Conservation (phyloP, 2,888 invertebrate species). For the Harpalus rubripes region DNA sequence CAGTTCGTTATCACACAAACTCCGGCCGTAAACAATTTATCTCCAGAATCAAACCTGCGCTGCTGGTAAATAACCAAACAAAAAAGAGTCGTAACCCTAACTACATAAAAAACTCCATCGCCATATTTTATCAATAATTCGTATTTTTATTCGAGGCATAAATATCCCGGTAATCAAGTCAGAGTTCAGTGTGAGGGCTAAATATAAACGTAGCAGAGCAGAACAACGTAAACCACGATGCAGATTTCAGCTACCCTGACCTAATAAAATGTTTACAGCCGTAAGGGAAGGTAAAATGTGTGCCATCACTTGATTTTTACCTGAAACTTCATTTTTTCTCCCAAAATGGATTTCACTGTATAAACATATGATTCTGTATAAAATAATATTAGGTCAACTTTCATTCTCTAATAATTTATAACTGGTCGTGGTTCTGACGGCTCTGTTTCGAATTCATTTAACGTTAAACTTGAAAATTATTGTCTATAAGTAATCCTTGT, state of each 20-base stretch:
- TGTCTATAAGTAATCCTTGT: too few relatives aligned
- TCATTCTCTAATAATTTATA: too few relatives aligned
- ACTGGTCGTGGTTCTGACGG: too few relatives aligned
- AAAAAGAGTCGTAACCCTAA: conserved; percentile 57
- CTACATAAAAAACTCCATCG: conserved; percentile 50
- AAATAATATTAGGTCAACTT: too few relatives aligned
- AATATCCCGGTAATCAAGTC: conserved; percentile 62
- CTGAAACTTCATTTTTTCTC: not conserved
- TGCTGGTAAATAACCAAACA: conserved; percentile 38
- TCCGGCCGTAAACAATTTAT: conserved; percentile 46
- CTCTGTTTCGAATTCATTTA: too few relatives aligned
- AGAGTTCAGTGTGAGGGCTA: conserved; percentile 47
- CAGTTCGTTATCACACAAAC: not conserved
- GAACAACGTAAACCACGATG: conserved; percentile 42
- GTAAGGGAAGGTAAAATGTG: not conserved
- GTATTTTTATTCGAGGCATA: conserved; percentile 59
- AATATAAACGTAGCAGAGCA: conserved; percentile 17
- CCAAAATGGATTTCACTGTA: not conserved
- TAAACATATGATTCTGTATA: too few relatives aligned
- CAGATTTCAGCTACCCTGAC: conserved; percentile 61
- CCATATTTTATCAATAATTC: conserved; percentile 64
- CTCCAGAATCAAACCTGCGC: conserved; percentile 30
- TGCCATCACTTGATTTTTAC: not conserved
- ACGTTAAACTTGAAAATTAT: too few relatives aligned
- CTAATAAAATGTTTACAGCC: conserved; percentile 66